These are phyloP conservation scores for Morpho achilles DNA, from an alignment of 2,888 invertebrate genomes.

Conservation along the genomic window DNA sequence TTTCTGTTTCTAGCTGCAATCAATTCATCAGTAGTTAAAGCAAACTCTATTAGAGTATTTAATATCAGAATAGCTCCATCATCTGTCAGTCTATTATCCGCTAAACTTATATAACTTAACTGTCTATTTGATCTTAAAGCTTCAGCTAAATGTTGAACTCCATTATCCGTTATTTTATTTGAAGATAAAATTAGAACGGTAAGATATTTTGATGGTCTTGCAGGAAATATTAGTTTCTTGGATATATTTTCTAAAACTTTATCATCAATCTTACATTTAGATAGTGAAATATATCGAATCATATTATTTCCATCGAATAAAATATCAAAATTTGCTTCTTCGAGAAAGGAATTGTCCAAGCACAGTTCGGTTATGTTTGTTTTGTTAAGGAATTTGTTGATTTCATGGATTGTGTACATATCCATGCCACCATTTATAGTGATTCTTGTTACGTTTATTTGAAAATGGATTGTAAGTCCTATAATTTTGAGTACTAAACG, in stretches of 20 bases:
- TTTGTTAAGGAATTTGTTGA: conserved; percentile 37
- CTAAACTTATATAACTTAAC: conserved; percentile 48
- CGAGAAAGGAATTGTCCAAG: conserved; percentile 41
- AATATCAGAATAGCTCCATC: conserved; percentile 40
- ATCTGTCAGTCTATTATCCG: conserved; percentile 49
- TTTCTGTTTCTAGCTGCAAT: conserved; percentile 31
- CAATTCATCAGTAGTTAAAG: conserved; percentile 40
- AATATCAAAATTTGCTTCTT: conserved; percentile 42
- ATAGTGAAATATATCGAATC: conserved; percentile 44
- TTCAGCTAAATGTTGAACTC: conserved; percentile 40
- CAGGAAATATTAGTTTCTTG: conserved; percentile 32
- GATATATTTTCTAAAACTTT: conserved; percentile 38
- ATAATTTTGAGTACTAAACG: conserved; percentile 41
- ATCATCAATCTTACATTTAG: conserved; percentile 49
- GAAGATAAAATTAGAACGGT: conserved; percentile 46
- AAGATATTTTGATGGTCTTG: conserved; percentile 42
- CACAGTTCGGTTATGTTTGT: conserved; percentile 49
- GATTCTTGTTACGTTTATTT: conserved; percentile 35
- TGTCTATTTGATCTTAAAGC: conserved; percentile 45
- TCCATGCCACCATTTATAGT: conserved; percentile 41
- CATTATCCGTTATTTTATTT: conserved; percentile 51
- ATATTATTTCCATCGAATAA: conserved; percentile 35
- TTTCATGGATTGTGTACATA: conserved; percentile 39
- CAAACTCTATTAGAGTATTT: conserved; percentile 38
- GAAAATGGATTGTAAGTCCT: conserved; percentile 39